Evolutionary conservation across 2,113 vertebrate species (phyloP).

Genomic region (Vimba vimba): DNA sequence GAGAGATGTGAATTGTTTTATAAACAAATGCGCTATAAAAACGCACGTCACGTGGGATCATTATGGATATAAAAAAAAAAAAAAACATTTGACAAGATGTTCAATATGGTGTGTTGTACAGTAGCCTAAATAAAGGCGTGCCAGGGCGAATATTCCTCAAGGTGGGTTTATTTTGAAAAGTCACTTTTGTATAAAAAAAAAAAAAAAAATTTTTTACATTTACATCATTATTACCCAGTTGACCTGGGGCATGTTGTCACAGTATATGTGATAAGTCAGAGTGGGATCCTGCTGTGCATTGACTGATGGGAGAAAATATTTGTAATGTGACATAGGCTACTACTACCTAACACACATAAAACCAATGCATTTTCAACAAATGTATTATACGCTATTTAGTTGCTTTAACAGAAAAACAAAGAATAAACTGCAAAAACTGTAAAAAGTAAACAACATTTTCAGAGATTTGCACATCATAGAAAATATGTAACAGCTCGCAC

Average conservation of each 20-base stretch:
- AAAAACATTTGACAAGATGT: background rate
- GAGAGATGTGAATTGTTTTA: background rate
- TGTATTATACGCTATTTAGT: background rate
- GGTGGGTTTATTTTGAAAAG: background rate
- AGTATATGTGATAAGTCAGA: background rate
- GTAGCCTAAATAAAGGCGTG: background rate
- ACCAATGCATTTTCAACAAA: background rate
- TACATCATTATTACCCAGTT: background rate
- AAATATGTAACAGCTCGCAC: background rate
- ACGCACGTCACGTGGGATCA: background rate
- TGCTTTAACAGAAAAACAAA: background rate
- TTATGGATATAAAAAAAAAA: background rate
- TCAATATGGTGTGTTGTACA: background rate
- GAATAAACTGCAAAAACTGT: background rate
- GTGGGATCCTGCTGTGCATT: background rate
- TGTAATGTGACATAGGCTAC: background rate
- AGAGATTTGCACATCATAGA: background rate
- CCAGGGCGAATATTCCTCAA: background rate
- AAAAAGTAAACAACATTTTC: background rate
- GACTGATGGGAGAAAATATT: background rate
- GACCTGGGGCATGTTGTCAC: background rate
- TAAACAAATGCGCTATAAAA: background rate
- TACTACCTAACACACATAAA: background rate
- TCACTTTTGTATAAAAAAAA: background rate
- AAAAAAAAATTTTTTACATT: too few relatives aligned